phyloP scores from a whole-genome alignment of 2,797 vertebrate genomes.

The Pangasius larnaudii region DNA sequence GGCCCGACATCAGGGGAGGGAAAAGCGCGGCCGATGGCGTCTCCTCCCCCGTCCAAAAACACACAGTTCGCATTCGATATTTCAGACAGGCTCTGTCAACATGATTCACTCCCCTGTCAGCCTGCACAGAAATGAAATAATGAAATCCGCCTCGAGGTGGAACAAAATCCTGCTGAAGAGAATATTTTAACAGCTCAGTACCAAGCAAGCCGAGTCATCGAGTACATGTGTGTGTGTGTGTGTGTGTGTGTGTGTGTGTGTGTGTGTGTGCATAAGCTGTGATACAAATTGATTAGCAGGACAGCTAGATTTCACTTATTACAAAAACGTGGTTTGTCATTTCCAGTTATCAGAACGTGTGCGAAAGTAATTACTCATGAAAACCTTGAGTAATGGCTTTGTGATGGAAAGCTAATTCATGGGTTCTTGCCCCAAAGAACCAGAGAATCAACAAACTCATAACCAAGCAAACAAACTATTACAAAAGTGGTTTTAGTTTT shows the following conservation, averaged over 20 bases:
- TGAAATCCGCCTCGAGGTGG: constrained; percentile 84
- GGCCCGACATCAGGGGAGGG: constrained; percentile 68
- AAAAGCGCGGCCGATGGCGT: constrained; percentile 72
- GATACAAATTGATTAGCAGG: constrained; percentile 35
- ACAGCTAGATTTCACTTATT: constrained; percentile 51
- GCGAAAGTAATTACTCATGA: constrained; percentile 53
- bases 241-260: neutral
- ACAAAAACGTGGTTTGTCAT: constrained; percentile 47
- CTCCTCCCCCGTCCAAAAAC: constrained; percentile 78
- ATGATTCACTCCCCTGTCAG: constrained; percentile 85
- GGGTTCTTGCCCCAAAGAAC: constrained; percentile 37
- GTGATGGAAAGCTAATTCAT: constrained; percentile 51
- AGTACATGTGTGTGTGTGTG: neutral
- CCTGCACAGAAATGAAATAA: constrained; percentile 79
- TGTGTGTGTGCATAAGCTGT: neutral
- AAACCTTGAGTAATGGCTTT: constrained; percentile 31
- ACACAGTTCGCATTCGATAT: constrained; percentile 77
- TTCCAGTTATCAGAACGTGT: constrained; percentile 52
- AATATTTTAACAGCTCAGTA: constrained; percentile 74
- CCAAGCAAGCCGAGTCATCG: constrained; percentile 61
- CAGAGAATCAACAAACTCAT: constrained; percentile 29
- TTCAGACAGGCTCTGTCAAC: constrained; percentile 81
- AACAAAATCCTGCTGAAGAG: constrained; percentile 79
- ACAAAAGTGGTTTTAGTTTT: constrained; percentile 49
- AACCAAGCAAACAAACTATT: constrained; percentile 56